These are phyloP conservation scores for Cyprinodon variegatus DNA, from an alignment of 2,113 vertebrate species.

Conservation along the genomic window DNA sequence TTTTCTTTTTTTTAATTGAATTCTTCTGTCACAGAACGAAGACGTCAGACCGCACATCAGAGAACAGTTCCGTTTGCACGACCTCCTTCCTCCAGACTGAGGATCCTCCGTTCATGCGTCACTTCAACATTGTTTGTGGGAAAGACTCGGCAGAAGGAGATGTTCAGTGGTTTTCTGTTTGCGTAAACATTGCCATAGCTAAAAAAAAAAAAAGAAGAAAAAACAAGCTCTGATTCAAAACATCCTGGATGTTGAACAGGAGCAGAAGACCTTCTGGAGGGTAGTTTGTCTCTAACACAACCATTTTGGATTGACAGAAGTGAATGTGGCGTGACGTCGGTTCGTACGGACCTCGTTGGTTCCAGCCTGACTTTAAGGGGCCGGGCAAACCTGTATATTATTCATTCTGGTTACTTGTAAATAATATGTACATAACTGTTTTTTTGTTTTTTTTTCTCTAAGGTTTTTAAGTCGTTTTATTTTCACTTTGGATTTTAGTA, in stretches of 20 bases:
- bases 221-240: constrained; percentile 26
- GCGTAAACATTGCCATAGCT: constrained; percentile 46
- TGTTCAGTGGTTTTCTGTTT: constrained; percentile 36
- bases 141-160: constrained; percentile 20
- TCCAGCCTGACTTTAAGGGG: constrained; percentile 52
- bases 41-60: constrained; percentile 96
- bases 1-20: not conserved
- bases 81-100: constrained; percentile 97
- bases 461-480: constrained; percentile 72
- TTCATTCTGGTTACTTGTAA: constrained; percentile 66
- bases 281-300: constrained; percentile 38
- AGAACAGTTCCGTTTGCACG: constrained; percentile 96
- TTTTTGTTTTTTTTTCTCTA: constrained; percentile 46
- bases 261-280: constrained; percentile 48
- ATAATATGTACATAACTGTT: constrained; percentile 72
- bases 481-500: constrained; percentile 66
- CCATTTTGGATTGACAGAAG: constrained; percentile 55
- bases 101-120: not conserved
- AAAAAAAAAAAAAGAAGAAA: constrained; percentile 43
- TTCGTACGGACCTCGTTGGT: constrained; percentile 59
- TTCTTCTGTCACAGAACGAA: constrained; percentile 85
- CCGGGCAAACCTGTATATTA: constrained; percentile 70
- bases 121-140: constrained; percentile 6
- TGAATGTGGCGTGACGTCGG: constrained; percentile 73
- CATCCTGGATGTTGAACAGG: constrained; percentile 40